Base-by-base conservation (phyloP, 2,888 invertebrate genomes). In the Cepaea hortensis region DNA sequence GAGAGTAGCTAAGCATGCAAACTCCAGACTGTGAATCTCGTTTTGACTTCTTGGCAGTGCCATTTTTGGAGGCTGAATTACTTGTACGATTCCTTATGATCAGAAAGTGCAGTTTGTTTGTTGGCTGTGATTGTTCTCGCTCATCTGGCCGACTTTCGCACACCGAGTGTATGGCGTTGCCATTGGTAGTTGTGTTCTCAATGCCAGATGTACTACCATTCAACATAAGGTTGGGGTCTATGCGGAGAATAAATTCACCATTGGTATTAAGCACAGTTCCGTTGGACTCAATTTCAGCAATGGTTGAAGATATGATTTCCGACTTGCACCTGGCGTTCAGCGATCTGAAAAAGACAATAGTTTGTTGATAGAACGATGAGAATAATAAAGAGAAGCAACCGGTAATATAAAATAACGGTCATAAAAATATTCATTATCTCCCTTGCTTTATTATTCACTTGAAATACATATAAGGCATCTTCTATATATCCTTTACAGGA, bases 201-300 rank as follows among this genome's bases (percentile, higher is more conserved):
- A 18, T 55, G 50, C 48, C 48, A 3, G 48, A 11, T 7, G 70
- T 13, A 20, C 46, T 11, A 15, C 35, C 15, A 48, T 70, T 35
- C 6, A 3, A n/a, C 20, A 4, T 20, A n/a, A 81, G 46, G 20
- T 68, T 50, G 7, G 81, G 70, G 50, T 70, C 81, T 50, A 81
- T 70, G 7, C 50, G 81, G n/a, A 81, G 70, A 81, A 81, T n/a
- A 18, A 81, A 70, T 9, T 70, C 81, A 48, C 70, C 68, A n/a
- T 70, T 70, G 2, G 46, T 11, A 23, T 46, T 75, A 23, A 46
- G 77, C 18, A 15, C 18, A 15, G 48, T 18, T 23, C 50, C 18
- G 20, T 77, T 48, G 13, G 55, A 23, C 15, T 55, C 13, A 23
- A 72, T 13, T 13, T 82, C 72, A 55, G 55, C 73, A 7, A 82